Conservation (phyloP, 2,797 vertebrate species). For the Sebastolobus alascanus region DNA sequence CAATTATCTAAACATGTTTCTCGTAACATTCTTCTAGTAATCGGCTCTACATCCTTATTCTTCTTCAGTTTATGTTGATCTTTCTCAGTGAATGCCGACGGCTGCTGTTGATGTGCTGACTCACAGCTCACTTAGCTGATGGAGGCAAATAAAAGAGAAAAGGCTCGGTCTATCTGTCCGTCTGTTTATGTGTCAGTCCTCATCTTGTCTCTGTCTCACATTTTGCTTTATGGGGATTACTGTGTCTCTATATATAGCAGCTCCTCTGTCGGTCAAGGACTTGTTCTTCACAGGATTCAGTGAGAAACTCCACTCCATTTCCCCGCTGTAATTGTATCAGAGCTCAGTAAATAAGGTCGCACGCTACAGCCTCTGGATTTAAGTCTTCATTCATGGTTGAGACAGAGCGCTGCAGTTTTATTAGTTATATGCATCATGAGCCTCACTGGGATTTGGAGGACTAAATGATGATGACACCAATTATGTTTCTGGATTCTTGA, state of each 20-base stretch:
- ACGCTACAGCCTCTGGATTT: conserved; percentile 10
- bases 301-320: conserved; percentile 16
- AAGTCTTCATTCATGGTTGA: not conserved
- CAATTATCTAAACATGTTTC: not conserved
- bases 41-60: not conserved
- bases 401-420: not conserved
- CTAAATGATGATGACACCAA: not conserved
- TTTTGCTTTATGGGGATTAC: conserved; percentile 18
- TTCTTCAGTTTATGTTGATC: not conserved
- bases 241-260: conserved; percentile 29
- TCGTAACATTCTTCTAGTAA: not conserved
- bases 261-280: conserved; percentile 41
- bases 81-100: not conserved
- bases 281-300: conserved; percentile 30
- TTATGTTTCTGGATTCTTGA: not conserved
- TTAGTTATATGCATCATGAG: not conserved
- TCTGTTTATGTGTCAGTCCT: conserved; percentile 23
- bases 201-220: conserved; percentile 27
- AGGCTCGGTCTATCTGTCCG: not conserved
- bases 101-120: conserved; percentile 50
- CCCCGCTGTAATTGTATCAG: conserved; percentile 30
- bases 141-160: conserved; percentile 14
- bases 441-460: not conserved
- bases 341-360: conserved; percentile 19
- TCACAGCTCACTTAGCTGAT: conserved; percentile 41